A percentile compares a stretch with the other conserved stretches of the same genome.
These are phyloP conservation scores for Diadophis punctatus DNA, from an alignment of 2,113 vertebrate genomes.

Conservation along the genomic window DNA sequence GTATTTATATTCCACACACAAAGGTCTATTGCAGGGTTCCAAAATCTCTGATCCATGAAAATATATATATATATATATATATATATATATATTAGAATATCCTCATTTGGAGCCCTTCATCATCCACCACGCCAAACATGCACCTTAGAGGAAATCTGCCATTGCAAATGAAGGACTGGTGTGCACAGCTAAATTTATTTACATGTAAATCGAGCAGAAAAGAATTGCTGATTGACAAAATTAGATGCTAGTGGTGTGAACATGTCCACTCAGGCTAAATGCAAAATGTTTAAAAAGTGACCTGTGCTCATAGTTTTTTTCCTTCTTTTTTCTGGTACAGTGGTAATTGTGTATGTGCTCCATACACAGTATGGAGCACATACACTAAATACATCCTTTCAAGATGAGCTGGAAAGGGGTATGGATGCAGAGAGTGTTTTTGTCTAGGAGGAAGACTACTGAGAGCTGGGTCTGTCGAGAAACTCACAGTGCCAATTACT, in stretches of 20 bases:
- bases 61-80: background rate
- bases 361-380: no score
- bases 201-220: background rate
- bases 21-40: no score
- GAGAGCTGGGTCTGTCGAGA: background rate
- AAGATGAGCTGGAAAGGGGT: background rate
- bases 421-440: background rate
- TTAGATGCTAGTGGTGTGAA: background rate
- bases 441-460: background rate
- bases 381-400: no score
- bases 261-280: background rate
- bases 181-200: background rate
- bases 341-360: background rate
- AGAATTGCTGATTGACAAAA: background rate
- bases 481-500: background rate
- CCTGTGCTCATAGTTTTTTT: background rate
- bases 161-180: background rate
- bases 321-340: background rate
- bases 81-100: background rate
- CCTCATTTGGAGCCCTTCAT: background rate
- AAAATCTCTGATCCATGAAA: background rate
- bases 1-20: background rate
- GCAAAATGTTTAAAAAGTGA: background rate
- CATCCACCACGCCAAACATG: background rate
- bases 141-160: background rate